Evolutionary conservation across 2,888 invertebrate genomes (phyloP).

Genomic region (Mactromeris polynyma): DNA sequence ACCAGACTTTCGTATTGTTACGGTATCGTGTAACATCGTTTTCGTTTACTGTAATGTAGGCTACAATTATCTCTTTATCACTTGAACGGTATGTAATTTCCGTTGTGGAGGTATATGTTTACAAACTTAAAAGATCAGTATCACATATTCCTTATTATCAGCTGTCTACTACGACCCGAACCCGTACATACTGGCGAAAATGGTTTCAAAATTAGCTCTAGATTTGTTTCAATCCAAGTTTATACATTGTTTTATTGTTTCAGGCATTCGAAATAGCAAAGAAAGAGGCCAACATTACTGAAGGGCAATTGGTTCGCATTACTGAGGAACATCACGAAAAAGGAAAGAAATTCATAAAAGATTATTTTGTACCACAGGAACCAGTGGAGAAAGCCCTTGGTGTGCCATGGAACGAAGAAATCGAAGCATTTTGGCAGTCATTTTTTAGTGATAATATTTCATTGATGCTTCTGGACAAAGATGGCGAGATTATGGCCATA

Average conservation of each 20-base stretch:
- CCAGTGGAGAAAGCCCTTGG: slow-evolving; percentile 22
- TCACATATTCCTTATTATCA: neutral
- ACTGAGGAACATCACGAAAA: slow-evolving; percentile 14
- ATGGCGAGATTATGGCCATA: slow-evolving; percentile 17
- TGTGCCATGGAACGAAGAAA: slow-evolving; percentile 21
- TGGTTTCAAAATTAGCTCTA: neutral
- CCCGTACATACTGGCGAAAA: neutral
- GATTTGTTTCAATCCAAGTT: neutral
- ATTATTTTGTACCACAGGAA: slow-evolving; percentile 19
- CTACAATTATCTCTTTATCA: no score
- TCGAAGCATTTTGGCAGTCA: slow-evolving; percentile 8
- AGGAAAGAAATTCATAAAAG: neutral
- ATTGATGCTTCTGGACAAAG: neutral
- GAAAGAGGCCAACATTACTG: neutral
- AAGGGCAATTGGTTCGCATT: slow-evolving; percentile 1
- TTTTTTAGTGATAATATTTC: neutral
- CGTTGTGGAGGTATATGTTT: no score
- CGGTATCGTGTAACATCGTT: no score
- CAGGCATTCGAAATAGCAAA: slow-evolving; percentile 20
- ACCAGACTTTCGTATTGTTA: no score
- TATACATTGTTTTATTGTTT: neutral
- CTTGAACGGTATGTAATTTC: no score
- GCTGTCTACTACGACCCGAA: neutral
- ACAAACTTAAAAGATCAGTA: no score
- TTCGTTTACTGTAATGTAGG: no score